phyloP scores from a whole-genome alignment of 2,888 invertebrate genomes.

The Crematogaster levior region DNA sequence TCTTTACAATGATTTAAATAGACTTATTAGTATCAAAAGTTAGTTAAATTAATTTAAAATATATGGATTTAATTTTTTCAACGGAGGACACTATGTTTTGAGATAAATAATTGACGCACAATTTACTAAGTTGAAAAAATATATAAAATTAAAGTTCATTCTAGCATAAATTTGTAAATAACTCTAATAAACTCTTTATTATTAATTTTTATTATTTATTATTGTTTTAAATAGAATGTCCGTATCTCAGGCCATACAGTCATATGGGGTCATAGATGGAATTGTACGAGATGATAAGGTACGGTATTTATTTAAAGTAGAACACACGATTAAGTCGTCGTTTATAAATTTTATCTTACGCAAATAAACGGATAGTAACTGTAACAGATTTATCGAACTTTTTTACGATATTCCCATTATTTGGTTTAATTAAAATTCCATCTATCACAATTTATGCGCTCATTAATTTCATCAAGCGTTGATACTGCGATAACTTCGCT shows the following conservation, averaged over 20 bases:
- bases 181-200: neutral
- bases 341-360: neutral
- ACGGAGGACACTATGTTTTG: no score
- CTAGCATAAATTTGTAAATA: neutral
- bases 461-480: neutral
- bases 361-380: neutral
- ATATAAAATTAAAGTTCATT: neutral
- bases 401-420: neutral
- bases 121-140: no score
- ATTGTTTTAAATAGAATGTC: constrained; percentile 78
- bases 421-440: neutral
- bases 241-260: constrained; percentile 74
- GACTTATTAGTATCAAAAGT: no score
- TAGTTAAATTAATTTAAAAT: no score
- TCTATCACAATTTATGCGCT: neutral
- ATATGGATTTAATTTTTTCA: no score
- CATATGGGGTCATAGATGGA: constrained; percentile 78
- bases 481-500: neutral
- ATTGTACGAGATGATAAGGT: constrained; percentile 78
- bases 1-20: no score
- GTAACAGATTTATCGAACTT: neutral
- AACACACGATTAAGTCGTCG: neutral
- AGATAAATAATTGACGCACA: no score
- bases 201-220: neutral
- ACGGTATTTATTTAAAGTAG: constrained; percentile 5